These are phyloP conservation scores for Callinectes sapidus DNA, from an alignment of 2,888 invertebrate species.

Conservation along the genomic window DNA sequence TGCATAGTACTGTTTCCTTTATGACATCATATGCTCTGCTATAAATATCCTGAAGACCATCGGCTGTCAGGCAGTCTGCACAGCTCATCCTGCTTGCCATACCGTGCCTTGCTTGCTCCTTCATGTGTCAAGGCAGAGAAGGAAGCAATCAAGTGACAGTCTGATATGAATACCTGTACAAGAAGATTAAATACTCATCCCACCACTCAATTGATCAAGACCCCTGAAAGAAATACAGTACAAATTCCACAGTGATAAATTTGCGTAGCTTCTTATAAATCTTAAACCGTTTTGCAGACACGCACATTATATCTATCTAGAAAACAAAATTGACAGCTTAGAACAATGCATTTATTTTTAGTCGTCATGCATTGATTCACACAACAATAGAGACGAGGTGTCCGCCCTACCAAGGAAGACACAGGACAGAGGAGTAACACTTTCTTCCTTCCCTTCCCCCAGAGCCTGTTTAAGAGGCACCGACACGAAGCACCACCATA, in stretches of 20 bases:
- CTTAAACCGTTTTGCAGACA: not conserved
- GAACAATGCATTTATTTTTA: not conserved
- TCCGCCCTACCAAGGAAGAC: not conserved
- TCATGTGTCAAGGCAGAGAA: not conserved
- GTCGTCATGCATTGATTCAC: not conserved
- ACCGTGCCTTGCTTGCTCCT: not conserved
- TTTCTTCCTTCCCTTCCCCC: not conserved
- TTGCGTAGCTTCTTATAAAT: not conserved
- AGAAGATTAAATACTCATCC: not conserved
- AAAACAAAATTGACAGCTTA: not conserved
- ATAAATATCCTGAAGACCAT: not conserved
- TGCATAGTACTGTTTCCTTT: not conserved
- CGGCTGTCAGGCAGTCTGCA: not conserved
- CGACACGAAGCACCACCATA: conserved; percentile 63
- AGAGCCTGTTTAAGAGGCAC: conserved; percentile 64
- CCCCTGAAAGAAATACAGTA: not conserved
- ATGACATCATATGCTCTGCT: not conserved
- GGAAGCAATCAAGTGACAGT: not conserved
- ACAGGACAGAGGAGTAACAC: not conserved
- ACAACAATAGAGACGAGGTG: not conserved
- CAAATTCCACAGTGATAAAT: not conserved
- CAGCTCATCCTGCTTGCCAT: not conserved
- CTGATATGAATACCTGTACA: not conserved
- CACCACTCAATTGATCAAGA: not conserved
- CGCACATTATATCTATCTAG: not conserved